phyloP scores from a whole-genome alignment of 2,888 invertebrate species.

The Nomada flava region DNA sequence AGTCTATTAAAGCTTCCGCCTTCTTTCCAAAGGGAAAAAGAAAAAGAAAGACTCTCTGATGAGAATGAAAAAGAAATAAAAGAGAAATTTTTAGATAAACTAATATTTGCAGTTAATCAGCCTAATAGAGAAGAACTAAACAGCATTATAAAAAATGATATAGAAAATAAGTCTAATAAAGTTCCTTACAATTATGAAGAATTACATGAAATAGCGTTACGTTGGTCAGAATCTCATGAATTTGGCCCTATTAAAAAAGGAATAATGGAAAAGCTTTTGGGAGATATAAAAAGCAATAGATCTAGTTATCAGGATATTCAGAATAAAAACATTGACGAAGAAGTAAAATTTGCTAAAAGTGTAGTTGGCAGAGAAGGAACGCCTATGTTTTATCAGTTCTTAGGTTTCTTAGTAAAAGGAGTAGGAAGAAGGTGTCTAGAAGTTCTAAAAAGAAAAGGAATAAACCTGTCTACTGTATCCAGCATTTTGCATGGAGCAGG shows the following conservation, averaged over 20 bases:
- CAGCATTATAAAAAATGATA: conserved; percentile 55
- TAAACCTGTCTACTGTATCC: neutral
- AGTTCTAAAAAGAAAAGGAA: neutral
- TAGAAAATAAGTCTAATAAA: conserved; percentile 29
- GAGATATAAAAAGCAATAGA: conserved; percentile 70
- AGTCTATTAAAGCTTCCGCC: conserved; percentile 10
- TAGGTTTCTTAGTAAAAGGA: conserved; percentile 4
- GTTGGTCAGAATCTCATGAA: conserved; percentile 75
- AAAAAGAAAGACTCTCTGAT: neutral
- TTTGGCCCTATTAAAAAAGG: conserved; percentile 64
- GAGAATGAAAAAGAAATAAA: conserved; percentile 26
- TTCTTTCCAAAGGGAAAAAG: conserved; percentile 4
- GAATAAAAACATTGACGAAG: conserved; percentile 54
- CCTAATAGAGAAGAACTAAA: conserved; percentile 42
- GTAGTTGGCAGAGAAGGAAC: conserved; percentile 20
- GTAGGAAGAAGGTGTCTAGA: neutral
- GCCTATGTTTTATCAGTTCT: conserved; percentile 6
- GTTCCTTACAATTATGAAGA: conserved; percentile 71
- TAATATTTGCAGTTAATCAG: conserved; percentile 25
- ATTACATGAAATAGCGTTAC: conserved; percentile 74
- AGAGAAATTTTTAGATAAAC: conserved; percentile 5
- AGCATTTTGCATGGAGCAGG: conserved; percentile 9
- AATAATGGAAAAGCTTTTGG: conserved; percentile 67
- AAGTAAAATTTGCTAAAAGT: conserved; percentile 28
- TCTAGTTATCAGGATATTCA: conserved; percentile 62